Base-by-base conservation (phyloP, 2,113 vertebrate species). In the Etheostoma cragini region DNA sequence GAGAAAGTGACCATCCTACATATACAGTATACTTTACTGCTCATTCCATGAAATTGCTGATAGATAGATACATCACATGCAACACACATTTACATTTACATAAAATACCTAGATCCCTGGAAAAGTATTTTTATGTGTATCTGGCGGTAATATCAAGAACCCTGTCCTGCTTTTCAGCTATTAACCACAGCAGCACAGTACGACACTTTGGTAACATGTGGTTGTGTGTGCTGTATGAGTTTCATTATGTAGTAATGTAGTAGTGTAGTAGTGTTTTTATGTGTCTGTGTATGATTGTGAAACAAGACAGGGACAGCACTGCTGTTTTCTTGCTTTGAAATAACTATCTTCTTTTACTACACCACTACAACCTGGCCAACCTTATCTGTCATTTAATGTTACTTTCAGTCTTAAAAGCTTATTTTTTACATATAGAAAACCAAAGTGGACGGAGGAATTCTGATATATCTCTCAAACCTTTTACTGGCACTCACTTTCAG, bases 321-420 rank as follows among this genome's bases (percentile, higher is more conserved):
- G 60, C 77, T 89, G 80, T 87, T 88, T 80, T 90, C 86, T 64
- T 86, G 76, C 89, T 90, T 92, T 85, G n/a, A 72, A 83, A 84
- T 84, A 84, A 81, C 78, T 33, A 8, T 83, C 69, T 87, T 80
- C 67, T 83, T 79, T 73, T 3, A 71, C 15, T 54, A 46, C 54
- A 42, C 21, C 58, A 78, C 68, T 45, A 76, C 84, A 83, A 61
- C 8, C 24, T 26, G 19, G 69, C 65, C 14, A 33, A 38, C 54
- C 56, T 67, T 83, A 24, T 79, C 38, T 58, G 62, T 89, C 72
- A 66, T 85, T 73, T 64, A 33, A 72, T 67, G 46, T 84, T 49
- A 60, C n/a, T 50, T 10, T 84, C 86, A 86, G 87, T 87, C 90
- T 91, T 91, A 90, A 91, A 90, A 89, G 85, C 86, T 81, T 76